Evolutionary conservation across 2,797 vertebrate species (phyloP).

Genomic region (Sebastes jordani): DNA sequence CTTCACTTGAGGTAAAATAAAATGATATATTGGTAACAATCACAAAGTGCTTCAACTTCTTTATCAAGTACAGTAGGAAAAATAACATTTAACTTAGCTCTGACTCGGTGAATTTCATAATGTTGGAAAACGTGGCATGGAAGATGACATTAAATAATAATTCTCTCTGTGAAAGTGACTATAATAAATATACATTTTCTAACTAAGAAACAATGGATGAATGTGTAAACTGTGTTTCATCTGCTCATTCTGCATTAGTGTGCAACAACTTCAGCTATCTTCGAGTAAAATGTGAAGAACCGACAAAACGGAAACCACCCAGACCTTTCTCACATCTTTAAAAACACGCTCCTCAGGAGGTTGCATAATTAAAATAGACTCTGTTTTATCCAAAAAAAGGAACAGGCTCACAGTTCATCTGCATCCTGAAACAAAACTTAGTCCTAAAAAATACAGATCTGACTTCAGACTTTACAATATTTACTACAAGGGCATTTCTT

Average conservation of each 20-base stretch:
- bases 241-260: slow-evolving; percentile 13
- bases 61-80: slow-evolving; percentile 49
- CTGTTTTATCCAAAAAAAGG: slow-evolving; percentile 29
- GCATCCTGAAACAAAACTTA: slow-evolving; percentile 30
- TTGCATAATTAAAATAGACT: slow-evolving; percentile 58
- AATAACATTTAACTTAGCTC: slow-evolving; percentile 5
- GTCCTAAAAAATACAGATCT: slow-evolving; percentile 49
- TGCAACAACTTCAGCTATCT: slow-evolving; percentile 8
- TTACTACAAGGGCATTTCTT: background rate
- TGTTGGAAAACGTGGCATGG: background rate
- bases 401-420: slow-evolving; percentile 21
- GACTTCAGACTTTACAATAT: slow-evolving; percentile 14
- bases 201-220: background rate
- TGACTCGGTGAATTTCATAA: background rate
- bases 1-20: slow-evolving; percentile 24
- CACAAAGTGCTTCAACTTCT: slow-evolving; percentile 55
- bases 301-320: background rate
- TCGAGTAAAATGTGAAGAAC: background rate
- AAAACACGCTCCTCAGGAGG: slow-evolving; percentile 38
- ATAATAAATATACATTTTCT: slow-evolving; percentile 2
- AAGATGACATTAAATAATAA: slow-evolving; percentile 1
- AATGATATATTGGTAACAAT: slow-evolving; percentile 37
- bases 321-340: slow-evolving; percentile 5
- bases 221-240: background rate
- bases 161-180: slow-evolving; percentile 4